A percentile compares a stretch with the other conserved stretches of the same genome.
Conservation (phyloP, 2,888 invertebrate genomes). For the Beris chalybata region DNA sequence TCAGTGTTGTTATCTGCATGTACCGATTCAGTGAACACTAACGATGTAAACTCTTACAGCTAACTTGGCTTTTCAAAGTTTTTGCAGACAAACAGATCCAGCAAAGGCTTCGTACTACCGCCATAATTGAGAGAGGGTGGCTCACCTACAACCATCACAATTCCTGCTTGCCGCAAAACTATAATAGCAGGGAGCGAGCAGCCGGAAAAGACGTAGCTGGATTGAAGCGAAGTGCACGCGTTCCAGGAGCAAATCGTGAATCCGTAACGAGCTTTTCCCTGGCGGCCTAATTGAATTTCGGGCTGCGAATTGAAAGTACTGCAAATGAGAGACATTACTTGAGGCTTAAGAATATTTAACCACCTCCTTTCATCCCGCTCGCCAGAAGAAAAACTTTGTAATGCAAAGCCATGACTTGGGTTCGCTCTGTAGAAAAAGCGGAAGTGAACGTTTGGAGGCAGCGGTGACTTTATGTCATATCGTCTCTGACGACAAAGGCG, state of each 20-base stretch:
- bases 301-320: slow-evolving; percentile 26
- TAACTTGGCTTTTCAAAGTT: too few relatives aligned
- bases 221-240: too few relatives aligned
- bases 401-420: slow-evolving; percentile 20
- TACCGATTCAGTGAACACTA: too few relatives aligned
- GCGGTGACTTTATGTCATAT: slow-evolving; percentile 13
- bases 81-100: too few relatives aligned
- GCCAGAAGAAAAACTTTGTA: slow-evolving; percentile 7
- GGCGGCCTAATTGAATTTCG: slow-evolving; percentile 30
- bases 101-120: too few relatives aligned
- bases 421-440: slow-evolving; percentile 1
- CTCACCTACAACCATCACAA: too few relatives aligned
- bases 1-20: too few relatives aligned
- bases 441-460: slow-evolving; percentile 5
- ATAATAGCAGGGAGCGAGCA: too few relatives aligned
- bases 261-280: slow-evolving; percentile 23
- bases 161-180: too few relatives aligned
- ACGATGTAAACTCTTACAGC: too few relatives aligned
- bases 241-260: slow-evolving; percentile 8
- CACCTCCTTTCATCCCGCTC: slow-evolving; percentile 1
- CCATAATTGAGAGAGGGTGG: too few relatives aligned
- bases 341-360: slow-evolving; percentile 14
- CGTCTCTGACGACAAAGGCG: neutral
- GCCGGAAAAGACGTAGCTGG: too few relatives aligned
- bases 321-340: slow-evolving; percentile 23